phyloP scores from a whole-genome alignment of 37 sponge, comb jelly and placozoan species.

The Theonella swinhoei region DNA sequence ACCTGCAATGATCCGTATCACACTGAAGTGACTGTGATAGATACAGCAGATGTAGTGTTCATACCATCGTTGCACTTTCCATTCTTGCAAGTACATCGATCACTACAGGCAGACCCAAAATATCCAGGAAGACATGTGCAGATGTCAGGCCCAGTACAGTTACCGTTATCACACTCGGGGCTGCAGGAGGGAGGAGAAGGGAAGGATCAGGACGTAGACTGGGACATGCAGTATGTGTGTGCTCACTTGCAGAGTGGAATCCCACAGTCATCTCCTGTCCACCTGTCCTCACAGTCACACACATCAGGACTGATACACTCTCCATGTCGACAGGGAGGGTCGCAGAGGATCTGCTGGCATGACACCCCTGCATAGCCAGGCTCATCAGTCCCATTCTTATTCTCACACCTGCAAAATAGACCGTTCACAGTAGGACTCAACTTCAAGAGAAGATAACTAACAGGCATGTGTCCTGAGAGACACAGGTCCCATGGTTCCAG shows the following conservation, averaged over 20 bases:
- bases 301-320: constrained; percentile 47
- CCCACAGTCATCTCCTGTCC: constrained; percentile 57
- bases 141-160: constrained; percentile 53
- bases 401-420: constrained; percentile 13
- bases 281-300: constrained; percentile 44
- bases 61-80: constrained; percentile 45
- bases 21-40: background rate
- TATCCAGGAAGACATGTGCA: constrained; percentile 47
- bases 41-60: too few relatives aligned
- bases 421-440: background rate
- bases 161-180: constrained; percentile 40
- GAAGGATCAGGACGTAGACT: background rate
- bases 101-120: constrained; percentile 44
- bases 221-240: background rate
- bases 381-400: constrained; percentile 26
- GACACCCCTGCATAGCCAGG: constrained; percentile 51
- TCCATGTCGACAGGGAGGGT: constrained; percentile 63
- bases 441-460: background rate
- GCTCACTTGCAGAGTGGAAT: constrained; percentile 46
- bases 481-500: constrained; percentile 60
- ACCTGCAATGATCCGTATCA: constrained; percentile 9
- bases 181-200: background rate
- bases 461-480: constrained; percentile 39
- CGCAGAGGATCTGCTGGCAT: constrained; percentile 59
- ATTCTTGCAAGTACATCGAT: constrained; percentile 41